Evolutionary conservation across 2,888 invertebrate species (phyloP).

Genomic region (Julus scandinavius): DNA sequence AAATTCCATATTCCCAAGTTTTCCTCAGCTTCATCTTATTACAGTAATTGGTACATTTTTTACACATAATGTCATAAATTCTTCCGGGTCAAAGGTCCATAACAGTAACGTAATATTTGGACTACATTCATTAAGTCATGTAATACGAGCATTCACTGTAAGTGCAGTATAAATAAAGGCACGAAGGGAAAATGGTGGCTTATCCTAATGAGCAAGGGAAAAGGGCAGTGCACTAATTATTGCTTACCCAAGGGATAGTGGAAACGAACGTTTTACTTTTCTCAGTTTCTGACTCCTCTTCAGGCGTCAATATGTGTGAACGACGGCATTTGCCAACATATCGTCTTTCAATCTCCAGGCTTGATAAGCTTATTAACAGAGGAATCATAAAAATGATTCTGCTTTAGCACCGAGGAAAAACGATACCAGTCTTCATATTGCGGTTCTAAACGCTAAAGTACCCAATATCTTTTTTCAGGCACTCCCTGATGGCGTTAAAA

Average conservation of each 20-base stretch:
- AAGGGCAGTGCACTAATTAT: slow-evolving; percentile 33
- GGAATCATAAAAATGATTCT: slow-evolving; percentile 13
- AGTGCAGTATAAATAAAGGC: neutral
- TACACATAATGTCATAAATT: neutral
- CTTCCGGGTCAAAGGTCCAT: neutral
- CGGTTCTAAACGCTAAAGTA: neutral
- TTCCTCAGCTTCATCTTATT: neutral
- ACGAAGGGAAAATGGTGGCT: neutral
- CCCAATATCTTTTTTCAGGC: neutral
- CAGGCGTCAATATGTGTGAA: slow-evolving; percentile 4
- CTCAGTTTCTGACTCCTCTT: neutral
- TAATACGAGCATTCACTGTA: neutral
- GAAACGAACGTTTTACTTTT: neutral
- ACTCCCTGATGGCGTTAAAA: no score
- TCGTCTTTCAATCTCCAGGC: neutral
- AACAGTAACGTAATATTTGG: neutral
- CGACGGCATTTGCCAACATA: neutral
- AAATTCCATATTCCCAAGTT: no score
- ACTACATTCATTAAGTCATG: neutral
- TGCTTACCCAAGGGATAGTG: neutral
- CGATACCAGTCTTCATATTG: neutral
- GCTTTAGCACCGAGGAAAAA: neutral
- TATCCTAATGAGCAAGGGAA: neutral
- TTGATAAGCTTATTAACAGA: slow-evolving; percentile 34
- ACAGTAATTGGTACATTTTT: neutral